Percentiles rank a stretch among this genome's conserved stretches.
Evolutionary conservation across 2,797 vertebrate species (phyloP).

Genomic region (Delichon dasypus): DNA sequence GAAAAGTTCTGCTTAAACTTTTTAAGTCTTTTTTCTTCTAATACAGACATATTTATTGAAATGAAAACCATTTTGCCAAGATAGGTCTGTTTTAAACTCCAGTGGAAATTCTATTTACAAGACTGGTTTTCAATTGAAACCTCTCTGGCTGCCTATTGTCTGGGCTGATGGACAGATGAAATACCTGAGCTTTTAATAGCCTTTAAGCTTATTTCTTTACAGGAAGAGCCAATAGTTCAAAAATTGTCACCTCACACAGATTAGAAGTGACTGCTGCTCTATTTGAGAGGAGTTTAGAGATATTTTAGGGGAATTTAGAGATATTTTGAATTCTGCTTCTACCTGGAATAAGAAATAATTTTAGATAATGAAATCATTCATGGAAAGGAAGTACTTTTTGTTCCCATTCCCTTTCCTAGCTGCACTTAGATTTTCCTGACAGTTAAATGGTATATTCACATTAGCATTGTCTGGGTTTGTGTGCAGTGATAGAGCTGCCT

Average conservation of each 20-base stretch:
- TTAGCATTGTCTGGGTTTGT: not conserved
- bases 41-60: not conserved
- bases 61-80: not conserved
- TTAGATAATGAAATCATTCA: not conserved
- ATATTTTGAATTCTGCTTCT: not conserved
- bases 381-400: not conserved
- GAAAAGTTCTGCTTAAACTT: not conserved
- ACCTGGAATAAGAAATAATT: not conserved
- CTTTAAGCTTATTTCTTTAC: not conserved
- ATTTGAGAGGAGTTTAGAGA: not conserved
- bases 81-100: not conserved
- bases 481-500: not conserved
- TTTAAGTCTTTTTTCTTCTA: not conserved
- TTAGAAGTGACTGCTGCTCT: not conserved
- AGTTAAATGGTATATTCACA: not conserved
- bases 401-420: not conserved
- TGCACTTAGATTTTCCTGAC: not conserved
- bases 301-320: not conserved
- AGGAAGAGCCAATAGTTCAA: not conserved
- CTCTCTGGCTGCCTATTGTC: not conserved
- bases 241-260: not conserved
- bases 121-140: not conserved
- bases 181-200: constrained; percentile 1
- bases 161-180: constrained; percentile 2
- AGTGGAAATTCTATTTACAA: not conserved